phyloP scores from a whole-genome alignment of 2,888 invertebrate species.

The Caenorhabditis afra region DNA sequence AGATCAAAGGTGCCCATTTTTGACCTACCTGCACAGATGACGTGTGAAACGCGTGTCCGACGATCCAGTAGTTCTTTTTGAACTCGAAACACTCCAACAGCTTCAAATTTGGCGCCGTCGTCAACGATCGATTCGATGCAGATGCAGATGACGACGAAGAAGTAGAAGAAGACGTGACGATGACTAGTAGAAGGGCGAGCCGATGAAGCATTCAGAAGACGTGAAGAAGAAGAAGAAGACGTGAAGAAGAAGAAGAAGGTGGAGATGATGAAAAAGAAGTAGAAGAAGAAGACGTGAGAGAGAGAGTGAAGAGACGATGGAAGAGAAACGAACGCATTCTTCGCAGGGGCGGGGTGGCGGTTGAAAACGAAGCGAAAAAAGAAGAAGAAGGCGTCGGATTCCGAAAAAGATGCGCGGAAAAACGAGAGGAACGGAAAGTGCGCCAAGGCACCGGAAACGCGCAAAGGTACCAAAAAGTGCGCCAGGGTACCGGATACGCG shows the following conservation, averaged over 20 bases:
- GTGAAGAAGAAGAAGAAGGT: not conserved
- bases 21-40: constrained; percentile 59
- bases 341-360: not conserved
- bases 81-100: constrained; percentile 63
- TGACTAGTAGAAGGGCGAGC: too few species aligned
- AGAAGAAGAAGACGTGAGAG: not conserved
- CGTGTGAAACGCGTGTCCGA: constrained; percentile 62
- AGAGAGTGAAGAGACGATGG: constrained; percentile 4
- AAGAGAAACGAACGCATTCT: constrained; percentile 29
- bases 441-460: not conserved
- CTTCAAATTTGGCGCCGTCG: constrained; percentile 47
- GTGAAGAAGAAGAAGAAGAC: constrained; percentile 1
- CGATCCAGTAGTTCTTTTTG: constrained; percentile 64
- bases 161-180: too few species aligned
- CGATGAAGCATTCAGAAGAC: constrained; percentile 1
- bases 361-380: constrained; percentile 6
- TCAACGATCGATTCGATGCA: too few species aligned
- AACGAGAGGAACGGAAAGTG: not conserved
- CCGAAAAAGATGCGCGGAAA: too few species aligned
- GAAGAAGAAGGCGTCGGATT: not conserved
- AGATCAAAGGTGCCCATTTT: too few species aligned
- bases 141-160: too few species aligned
- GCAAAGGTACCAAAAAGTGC: not conserved
- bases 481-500: not conserved
- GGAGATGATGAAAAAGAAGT: not conserved